A percentile compares a stretch with the other conserved stretches of the same genome.
phyloP scores from a whole-genome alignment of 2,113 vertebrate species.

The Tychaedon coryphoeus region DNA sequence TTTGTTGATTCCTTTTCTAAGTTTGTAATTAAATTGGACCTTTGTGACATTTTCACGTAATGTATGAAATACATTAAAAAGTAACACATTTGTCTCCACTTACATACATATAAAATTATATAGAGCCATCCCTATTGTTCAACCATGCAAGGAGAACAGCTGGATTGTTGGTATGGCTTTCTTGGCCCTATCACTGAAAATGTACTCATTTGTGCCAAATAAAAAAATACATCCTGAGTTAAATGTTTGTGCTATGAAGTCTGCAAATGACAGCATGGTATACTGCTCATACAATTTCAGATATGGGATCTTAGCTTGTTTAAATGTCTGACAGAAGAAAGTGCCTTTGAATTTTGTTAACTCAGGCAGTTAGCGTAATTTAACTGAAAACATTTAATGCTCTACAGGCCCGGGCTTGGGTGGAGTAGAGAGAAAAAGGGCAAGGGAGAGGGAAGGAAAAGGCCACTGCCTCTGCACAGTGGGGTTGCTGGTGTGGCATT shows the following conservation, averaged over 20 bases:
- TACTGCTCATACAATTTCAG: neutral
- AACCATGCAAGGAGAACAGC: neutral
- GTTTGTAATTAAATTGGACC: neutral
- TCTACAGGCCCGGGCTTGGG: neutral
- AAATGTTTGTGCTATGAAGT: neutral
- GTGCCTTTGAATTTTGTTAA: neutral
- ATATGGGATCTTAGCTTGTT: neutral
- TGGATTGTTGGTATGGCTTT: neutral
- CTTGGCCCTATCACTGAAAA: neutral
- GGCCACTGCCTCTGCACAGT: neutral
- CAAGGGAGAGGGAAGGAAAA: neutral
- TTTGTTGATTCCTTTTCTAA: neutral
- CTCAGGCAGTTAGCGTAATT: neutral
- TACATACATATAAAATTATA: too few species aligned
- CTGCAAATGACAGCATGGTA: neutral
- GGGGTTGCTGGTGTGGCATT: slow-evolving; percentile 1
- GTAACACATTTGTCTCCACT: neutral
- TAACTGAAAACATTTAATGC: neutral
- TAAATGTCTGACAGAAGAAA: neutral
- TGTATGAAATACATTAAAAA: neutral
- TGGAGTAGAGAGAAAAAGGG: neutral
- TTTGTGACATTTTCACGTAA: neutral
- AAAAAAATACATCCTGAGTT: neutral
- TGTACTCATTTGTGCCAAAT: neutral
- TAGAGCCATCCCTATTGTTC: neutral